Conservation (phyloP, 92 coral and sea anemone species). For the Pocillopora grandis region DNA sequence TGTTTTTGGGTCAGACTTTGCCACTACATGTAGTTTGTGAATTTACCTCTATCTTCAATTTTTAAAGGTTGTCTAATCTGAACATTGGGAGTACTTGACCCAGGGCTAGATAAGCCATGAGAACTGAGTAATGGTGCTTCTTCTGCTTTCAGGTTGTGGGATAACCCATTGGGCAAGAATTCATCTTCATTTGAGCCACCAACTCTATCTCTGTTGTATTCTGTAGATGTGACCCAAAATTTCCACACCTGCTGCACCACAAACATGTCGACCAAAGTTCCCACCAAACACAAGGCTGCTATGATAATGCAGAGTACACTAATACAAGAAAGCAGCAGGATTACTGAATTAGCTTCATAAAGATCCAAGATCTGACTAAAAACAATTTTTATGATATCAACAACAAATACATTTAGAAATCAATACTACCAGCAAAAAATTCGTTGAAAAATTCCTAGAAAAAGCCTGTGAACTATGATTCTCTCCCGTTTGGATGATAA, state of each 20-base stretch:
- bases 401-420: no score
- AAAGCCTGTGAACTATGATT: no score
- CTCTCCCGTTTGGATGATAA: no score
- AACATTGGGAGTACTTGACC: neutral
- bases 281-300: conserved; percentile 26
- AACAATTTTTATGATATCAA: no score
- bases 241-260: conserved; percentile 36
- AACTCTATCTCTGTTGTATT: neutral
- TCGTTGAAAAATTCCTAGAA: no score
- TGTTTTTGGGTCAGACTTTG: no score
- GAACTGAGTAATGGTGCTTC: conserved; percentile 7
- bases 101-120: neutral
- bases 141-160: neutral
- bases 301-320: conserved; percentile 29
- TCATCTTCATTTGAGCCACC: neutral
- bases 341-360: no score
- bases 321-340: neutral
- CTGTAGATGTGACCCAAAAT: conserved; percentile 18
- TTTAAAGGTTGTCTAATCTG: neutral
- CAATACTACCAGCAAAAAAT: no score
- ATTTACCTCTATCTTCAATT: conserved; percentile 15
- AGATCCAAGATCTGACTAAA: no score
- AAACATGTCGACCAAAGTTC: conserved; percentile 24
- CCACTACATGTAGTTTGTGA: no score
- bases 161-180: neutral